Base-by-base conservation (phyloP, 2,888 invertebrate species). In the Bembecia ichneumoniformis region DNA sequence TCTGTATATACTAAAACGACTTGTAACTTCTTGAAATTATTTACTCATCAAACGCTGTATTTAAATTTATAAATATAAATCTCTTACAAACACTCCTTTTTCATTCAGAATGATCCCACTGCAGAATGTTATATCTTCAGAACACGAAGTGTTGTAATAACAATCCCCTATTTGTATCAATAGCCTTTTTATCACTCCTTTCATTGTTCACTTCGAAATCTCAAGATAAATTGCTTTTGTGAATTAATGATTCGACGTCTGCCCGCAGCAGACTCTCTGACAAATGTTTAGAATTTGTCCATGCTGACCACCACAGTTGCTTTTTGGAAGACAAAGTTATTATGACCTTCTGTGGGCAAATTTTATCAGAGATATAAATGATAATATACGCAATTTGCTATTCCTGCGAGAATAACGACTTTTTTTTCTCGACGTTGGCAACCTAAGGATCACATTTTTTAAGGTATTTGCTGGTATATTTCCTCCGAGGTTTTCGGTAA, bases 261-360 rank as follows among this genome's bases (percentile, higher is more conserved):
- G 71, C 65, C 66, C 64, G 55, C 47, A 60, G 55, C 68, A 71
- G 66, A 60, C 58, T 57, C 44, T 40, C 59, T 75, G 74, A 76
- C 65, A 71, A 76, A 76, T 77, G 74, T 68, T 67, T 65, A 66
- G 68, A 74, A 71, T 77, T 74, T 68, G 71, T 72, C 67, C 63
- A 17, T 17, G 17, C 15, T 17, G 49, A 47, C 49, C 49, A 48
- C 50, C 51, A 52, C 50, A 52, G 54, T 53, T 45, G 49, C 49
- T 50, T 54, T 54, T 56, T 51, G 48, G 55, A 55, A 51, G 58
- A 35, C 40, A 47, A 51, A 52, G 53, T 55, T 56, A 56, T 59
- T 56, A 48, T 51, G 14, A 14, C 50, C 52, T 50, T 55, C 49
- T 56, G 55, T 51, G 53, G 47, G 50, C 52, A 44, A 49, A 53